Base-by-base conservation (phyloP, 2,797 vertebrate species). In the Dipus sagitta region DNA sequence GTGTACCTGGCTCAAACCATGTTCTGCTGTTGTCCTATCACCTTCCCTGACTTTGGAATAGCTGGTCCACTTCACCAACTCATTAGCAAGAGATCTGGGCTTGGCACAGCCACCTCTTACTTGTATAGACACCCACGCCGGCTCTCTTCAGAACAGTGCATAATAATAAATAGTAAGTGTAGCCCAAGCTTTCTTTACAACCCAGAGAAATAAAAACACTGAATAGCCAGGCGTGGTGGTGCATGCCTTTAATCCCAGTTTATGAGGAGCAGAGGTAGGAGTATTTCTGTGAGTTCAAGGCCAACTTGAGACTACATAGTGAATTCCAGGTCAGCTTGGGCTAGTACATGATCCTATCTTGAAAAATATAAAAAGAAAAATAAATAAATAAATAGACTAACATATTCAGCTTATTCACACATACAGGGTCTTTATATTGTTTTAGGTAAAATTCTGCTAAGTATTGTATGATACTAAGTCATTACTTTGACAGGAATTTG, bases 401-500 rank as follows among this genome's bases (percentile, higher is more conserved):
- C 54, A 58, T 58, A 91, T 67, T 81, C 14, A 42, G 38, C 26
- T 82, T 82, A 60, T 47, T 92, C 26, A 71, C 38, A 75, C 38
- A 78, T 26, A 78, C 13, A 32, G 28, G 10, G 23, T 83, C 92
- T 94, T 86, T 86, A 60, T 54, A 76, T 67, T 88, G 15, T 84
- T 93, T 83, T 79, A 92, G 82, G 64, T 82, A 71, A 94, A 92
- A 91, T 64, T 92, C 58, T 85, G 15, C 10, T 32, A 94, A 86
- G 20, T 88, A 47, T 86, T 90, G 87, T 92, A 71, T 94, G 54
- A 76, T 60, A 71, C 78, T 88, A 92, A 88, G n/a, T 94, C 88
- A 54, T 94, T 95, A 86, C 80, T 95, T 94, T 90, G 90, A 72
- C 23, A 82, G 71, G 42, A 32, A 92, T 82, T 85, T 94, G 91